phyloP scores from a whole-genome alignment of 2,888 invertebrate genomes.

The Coelogynopora nodosa region DNA sequence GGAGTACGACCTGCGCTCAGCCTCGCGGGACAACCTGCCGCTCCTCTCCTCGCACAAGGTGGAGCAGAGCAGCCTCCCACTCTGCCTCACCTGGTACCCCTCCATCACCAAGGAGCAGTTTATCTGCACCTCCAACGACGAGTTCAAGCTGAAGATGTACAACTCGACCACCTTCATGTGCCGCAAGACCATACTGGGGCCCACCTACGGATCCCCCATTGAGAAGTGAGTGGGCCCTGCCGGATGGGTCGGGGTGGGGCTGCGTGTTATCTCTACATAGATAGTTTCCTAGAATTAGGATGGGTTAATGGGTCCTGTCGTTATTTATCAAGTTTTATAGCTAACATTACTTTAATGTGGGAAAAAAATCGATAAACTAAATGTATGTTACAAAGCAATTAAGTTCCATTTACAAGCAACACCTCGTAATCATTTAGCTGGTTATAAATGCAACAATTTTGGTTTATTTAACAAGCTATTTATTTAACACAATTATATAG shows the following conservation, averaged over 20 bases:
- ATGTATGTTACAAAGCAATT: too few relatives aligned
- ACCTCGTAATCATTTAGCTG: too few relatives aligned
- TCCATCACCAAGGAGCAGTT: constrained; percentile 62
- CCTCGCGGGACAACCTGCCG: constrained; percentile 56
- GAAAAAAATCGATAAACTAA: too few relatives aligned
- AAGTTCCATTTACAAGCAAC: too few relatives aligned
- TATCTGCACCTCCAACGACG: constrained; percentile 68
- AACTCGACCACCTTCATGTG: constrained; percentile 69
- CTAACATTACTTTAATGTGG: too few relatives aligned
- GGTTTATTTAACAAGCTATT: too few relatives aligned
- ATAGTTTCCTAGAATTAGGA: too few relatives aligned
- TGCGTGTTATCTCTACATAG: too few relatives aligned
- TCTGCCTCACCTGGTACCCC: constrained; percentile 65
- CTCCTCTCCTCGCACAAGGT: constrained; percentile 65
- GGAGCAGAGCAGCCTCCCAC: constrained; percentile 68
- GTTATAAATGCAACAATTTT: too few relatives aligned
- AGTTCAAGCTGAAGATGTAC: constrained; percentile 70
- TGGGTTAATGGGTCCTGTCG: neutral
- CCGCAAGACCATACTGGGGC: constrained; percentile 69
- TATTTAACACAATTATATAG: too few relatives aligned
- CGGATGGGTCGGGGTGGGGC: too few relatives aligned
- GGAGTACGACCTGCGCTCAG: constrained; percentile 60
- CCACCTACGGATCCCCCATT: constrained; percentile 63
- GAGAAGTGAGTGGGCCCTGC: constrained; percentile 27
- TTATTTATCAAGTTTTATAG: too few relatives aligned